Conservation (phyloP, 2,113 vertebrate species). For the Chamaea fasciata region DNA sequence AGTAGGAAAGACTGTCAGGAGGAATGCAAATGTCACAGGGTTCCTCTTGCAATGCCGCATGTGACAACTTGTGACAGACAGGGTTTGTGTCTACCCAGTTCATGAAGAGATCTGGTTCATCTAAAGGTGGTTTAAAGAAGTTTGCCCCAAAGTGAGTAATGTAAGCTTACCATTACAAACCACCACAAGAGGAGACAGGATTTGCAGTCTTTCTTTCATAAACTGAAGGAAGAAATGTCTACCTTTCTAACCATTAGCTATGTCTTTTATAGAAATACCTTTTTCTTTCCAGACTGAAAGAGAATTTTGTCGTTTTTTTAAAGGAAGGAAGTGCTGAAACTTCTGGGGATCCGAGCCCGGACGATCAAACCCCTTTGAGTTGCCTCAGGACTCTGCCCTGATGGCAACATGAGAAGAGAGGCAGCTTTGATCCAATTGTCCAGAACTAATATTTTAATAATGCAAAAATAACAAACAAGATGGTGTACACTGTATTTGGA, state of each 20-base stretch:
- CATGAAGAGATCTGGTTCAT: not conserved
- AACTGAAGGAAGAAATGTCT: not conserved
- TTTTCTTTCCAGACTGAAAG: not conserved
- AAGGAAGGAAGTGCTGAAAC: not conserved
- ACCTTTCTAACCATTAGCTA: not conserved
- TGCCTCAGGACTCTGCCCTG: too few species aligned
- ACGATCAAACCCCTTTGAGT: too few species aligned
- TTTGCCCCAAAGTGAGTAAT: not conserved
- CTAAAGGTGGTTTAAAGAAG: not conserved
- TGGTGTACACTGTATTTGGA: too few species aligned
- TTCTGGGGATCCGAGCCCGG: too few species aligned
- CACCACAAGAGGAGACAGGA: not conserved
- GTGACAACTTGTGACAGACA: not conserved
- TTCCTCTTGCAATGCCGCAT: not conserved
- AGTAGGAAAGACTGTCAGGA: not conserved
- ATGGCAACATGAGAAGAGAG: too few species aligned
- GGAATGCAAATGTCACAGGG: not conserved
- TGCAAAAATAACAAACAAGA: too few species aligned
- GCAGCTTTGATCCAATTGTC: too few species aligned
- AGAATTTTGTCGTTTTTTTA: not conserved
- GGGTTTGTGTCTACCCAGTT: not conserved
- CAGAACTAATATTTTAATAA: too few species aligned
- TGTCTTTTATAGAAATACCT: not conserved
- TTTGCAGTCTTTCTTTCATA: not conserved
- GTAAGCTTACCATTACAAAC: not conserved